These are phyloP conservation scores for Alitta virens DNA, from an alignment of 2,888 invertebrate genomes.

Conservation along the genomic window DNA sequence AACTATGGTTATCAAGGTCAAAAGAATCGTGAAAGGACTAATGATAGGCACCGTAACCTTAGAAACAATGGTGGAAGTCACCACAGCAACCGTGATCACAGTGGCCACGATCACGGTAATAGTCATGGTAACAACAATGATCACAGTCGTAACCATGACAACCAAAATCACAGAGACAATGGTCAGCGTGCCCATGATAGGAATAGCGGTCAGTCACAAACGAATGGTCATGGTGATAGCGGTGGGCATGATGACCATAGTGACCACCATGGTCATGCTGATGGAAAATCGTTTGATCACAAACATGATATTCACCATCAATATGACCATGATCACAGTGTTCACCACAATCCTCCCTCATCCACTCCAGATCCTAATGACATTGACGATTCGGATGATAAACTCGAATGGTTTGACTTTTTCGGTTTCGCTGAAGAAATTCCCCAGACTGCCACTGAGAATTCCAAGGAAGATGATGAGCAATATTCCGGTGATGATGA, in stretches of 20 bases:
- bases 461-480: too few relatives aligned
- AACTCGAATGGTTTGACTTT: too few relatives aligned
- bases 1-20: not conserved
- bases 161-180: not conserved
- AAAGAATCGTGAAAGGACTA: not conserved
- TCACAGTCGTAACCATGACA: constrained; percentile 1
- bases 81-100: not conserved
- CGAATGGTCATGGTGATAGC: too few relatives aligned
- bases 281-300: not conserved
- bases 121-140: not conserved
- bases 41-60: not conserved
- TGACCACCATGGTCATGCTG: too few relatives aligned
- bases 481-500: too few relatives aligned
- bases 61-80: not conserved
- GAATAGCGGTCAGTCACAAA: not conserved
- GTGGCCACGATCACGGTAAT: not conserved
- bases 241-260: too few relatives aligned
- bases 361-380: too few relatives aligned
- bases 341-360: too few relatives aligned
- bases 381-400: too few relatives aligned
- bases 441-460: too few relatives aligned
- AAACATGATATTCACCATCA: not conserved
- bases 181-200: not conserved
- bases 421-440: too few relatives aligned
- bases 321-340: not conserved